Percentiles rank a stretch among this genome's conserved stretches.
Evolutionary conservation across 2,113 vertebrate species (phyloP).

Genomic region (Monarcha castaneiventris): DNA sequence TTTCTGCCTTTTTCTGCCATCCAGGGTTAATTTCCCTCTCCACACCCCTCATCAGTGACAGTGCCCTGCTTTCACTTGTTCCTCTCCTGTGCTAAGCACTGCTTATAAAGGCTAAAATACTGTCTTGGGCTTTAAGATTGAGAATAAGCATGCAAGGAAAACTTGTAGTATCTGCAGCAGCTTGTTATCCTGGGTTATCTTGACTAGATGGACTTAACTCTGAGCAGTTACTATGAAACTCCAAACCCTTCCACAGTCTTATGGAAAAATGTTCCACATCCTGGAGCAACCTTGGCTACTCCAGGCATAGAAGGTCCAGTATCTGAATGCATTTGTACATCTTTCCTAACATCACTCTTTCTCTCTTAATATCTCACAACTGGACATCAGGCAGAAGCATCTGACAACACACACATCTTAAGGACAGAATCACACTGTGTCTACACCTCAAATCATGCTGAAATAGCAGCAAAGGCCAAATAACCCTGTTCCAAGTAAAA

Average conservation of each 20-base stretch:
- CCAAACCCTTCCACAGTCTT: background rate
- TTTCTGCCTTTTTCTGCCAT: background rate
- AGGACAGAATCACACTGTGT: background rate
- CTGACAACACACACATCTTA: fast-evolving
- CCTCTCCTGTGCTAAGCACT: background rate
- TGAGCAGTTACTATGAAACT: background rate
- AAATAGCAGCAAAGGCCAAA: background rate
- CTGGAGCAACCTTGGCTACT: background rate
- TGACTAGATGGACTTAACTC: background rate
- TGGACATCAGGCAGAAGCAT: background rate
- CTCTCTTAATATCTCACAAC: background rate
- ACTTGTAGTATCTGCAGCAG: background rate
- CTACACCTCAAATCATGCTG: background rate
- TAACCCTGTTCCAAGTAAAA: background rate
- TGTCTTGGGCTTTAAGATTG: background rate
- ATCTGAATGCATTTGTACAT: background rate
- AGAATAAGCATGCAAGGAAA: background rate
- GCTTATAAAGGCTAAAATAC: background rate
- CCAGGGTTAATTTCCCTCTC: background rate
- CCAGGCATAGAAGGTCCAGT: background rate
- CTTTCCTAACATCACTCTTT: background rate
- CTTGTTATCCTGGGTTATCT: background rate
- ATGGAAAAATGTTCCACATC: background rate
- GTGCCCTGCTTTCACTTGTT: background rate
- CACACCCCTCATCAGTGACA: background rate